Evolutionary conservation across 1,140 invertebrate genomes (phyloP).

Genomic region (Zaprionus vittiger): DNA sequence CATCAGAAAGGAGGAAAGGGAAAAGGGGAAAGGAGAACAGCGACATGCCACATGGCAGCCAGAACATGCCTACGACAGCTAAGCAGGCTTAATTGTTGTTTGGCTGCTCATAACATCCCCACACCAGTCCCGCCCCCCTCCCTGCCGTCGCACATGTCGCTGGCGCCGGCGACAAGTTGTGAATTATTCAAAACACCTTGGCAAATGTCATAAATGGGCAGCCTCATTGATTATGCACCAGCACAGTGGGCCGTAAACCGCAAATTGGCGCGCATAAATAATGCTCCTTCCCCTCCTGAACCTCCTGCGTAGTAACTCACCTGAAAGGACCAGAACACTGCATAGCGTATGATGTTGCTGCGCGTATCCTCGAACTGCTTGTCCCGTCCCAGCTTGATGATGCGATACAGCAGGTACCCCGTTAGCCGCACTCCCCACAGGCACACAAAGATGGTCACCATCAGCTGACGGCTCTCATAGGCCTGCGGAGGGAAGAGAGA

Average conservation of each 20-base stretch:
- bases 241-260: slow-evolving; percentile 29
- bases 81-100: slow-evolving; percentile 53
- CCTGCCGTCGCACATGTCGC: not conserved
- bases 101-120: not conserved
- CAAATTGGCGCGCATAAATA: slow-evolving; percentile 10
- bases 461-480: slow-evolving; percentile 93
- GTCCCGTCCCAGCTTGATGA: slow-evolving; percentile 94
- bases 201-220: slow-evolving; percentile 59
- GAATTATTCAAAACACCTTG: slow-evolving; percentile 65
- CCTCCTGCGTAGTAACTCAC: slow-evolving; percentile 83
- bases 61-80: not conserved
- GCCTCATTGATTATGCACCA: slow-evolving; percentile 65
- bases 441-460: slow-evolving; percentile 94
- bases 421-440: slow-evolving; percentile 94
- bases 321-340: slow-evolving; percentile 96
- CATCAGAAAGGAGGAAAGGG: not conserved
- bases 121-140: not conserved
- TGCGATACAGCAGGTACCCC: slow-evolving; percentile 93
- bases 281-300: not conserved
- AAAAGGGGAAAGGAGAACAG: not conserved
- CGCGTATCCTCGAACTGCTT: slow-evolving; percentile 95
- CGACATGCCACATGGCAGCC: slow-evolving; percentile 3
- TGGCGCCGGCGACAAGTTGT: slow-evolving; percentile 54
- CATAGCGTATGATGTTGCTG: slow-evolving; percentile 93
- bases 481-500: slow-evolving; percentile 85